Conservation (phyloP, 2,797 vertebrate species). For the Lithobates pipiens region DNA sequence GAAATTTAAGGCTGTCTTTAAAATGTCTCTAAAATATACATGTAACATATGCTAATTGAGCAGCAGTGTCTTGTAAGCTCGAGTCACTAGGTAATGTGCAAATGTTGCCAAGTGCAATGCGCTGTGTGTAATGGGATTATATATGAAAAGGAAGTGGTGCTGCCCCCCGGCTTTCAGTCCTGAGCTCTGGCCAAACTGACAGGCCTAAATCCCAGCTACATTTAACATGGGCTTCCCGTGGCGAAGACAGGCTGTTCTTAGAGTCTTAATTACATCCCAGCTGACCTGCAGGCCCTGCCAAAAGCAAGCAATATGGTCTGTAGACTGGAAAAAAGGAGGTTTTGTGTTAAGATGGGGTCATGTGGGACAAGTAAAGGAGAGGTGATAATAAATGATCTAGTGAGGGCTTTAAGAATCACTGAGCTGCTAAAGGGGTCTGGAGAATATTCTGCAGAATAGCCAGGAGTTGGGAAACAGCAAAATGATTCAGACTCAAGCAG, state of each 20-base stretch:
- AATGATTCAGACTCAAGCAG: slow-evolving; percentile 39
- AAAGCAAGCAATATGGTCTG: slow-evolving; percentile 90
- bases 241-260: slow-evolving; percentile 94
- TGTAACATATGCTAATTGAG: slow-evolving; percentile 94
- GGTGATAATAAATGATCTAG: slow-evolving; percentile 69
- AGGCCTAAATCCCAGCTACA: slow-evolving; percentile 92
- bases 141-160: slow-evolving; percentile 92
- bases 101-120: slow-evolving; percentile 81
- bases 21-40: slow-evolving; percentile 96
- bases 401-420: slow-evolving; percentile 48
- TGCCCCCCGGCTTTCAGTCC: slow-evolving; percentile 85
- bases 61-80: slow-evolving; percentile 75
- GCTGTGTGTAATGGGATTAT: slow-evolving; percentile 93
- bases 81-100: slow-evolving; percentile 77
- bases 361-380: slow-evolving; percentile 69
- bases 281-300: slow-evolving; percentile 87
- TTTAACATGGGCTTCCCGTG: slow-evolving; percentile 93
- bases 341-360: slow-evolving; percentile 63
- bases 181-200: slow-evolving; percentile 86
- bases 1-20: slow-evolving; percentile 86
- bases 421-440: slow-evolving; percentile 59
- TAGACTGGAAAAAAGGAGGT: slow-evolving; percentile 79
- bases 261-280: slow-evolving; percentile 93
- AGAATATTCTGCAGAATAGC: slow-evolving; percentile 52
- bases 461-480: neutral